Evolutionary conservation across 2,797 vertebrate genomes (phyloP).

Genomic region (Chromis chromis): DNA sequence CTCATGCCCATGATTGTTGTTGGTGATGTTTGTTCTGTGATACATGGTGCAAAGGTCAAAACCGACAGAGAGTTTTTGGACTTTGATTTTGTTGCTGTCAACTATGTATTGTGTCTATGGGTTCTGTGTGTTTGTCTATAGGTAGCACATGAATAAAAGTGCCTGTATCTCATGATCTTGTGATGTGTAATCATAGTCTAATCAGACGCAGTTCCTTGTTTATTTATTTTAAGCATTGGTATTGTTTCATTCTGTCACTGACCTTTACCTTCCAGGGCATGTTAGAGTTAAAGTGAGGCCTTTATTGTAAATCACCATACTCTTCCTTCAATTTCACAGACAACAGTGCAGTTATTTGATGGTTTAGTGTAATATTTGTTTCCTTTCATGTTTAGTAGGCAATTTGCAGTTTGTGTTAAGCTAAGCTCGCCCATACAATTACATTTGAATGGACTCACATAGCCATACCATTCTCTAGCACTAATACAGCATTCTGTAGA

Average conservation of each 20-base stretch:
- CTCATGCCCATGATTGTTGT: background rate
- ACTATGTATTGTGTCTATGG: conserved; percentile 7
- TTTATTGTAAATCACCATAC: conserved; percentile 42
- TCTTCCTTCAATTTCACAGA: conserved; percentile 20
- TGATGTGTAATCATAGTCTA: conserved; percentile 13
- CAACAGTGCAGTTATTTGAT: background rate
- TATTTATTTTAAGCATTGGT: conserved; percentile 25
- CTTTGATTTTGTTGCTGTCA: conserved; percentile 16
- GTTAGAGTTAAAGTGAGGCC: conserved; percentile 48
- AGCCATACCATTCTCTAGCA: background rate
- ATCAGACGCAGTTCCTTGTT: conserved; percentile 24
- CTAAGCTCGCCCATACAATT: background rate
- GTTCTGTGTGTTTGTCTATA: conserved; percentile 15
- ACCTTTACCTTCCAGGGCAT: conserved; percentile 70
- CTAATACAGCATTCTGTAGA: no score
- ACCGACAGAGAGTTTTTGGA: conserved; percentile 8
- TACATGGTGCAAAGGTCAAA: conserved; percentile 22
- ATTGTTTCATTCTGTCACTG: conserved; percentile 42
- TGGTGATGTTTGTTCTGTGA: conserved; percentile 26
- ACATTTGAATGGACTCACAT: background rate
- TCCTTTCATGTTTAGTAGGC: background rate
- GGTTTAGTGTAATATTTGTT: background rate
- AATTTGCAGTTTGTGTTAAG: background rate
- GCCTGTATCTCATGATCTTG: background rate
- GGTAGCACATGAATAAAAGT: background rate